Conservation (phyloP, 2,888 invertebrate genomes). For the Sphecodes monilicornis region DNA sequence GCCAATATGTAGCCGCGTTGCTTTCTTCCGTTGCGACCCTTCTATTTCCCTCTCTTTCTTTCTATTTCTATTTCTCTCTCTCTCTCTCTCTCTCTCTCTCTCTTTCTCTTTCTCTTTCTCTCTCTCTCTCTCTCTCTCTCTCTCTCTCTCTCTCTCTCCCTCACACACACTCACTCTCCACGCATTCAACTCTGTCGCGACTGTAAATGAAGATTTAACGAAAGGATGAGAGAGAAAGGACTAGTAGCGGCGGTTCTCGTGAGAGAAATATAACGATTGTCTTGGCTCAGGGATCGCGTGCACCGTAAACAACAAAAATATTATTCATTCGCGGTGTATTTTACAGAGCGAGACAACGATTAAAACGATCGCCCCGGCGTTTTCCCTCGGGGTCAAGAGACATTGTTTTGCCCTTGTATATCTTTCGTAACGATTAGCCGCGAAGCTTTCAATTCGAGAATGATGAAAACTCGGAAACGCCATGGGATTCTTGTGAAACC, state of each 20-base stretch:
- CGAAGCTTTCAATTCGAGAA: background rate
- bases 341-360: background rate
- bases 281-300: background rate
- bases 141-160: background rate
- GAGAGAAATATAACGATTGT: conserved; percentile 7
- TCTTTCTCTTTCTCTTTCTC: background rate
- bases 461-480: background rate
- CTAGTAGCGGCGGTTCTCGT: background rate
- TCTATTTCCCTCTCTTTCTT: background rate
- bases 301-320: conserved; percentile 1
- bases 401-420: background rate
- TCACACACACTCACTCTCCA: background rate
- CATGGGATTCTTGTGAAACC: background rate
- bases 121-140: background rate
- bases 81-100: background rate
- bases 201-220: conserved; percentile 51
- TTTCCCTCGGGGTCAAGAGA: background rate
- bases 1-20: conserved; percentile 48
- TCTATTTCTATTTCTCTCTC: background rate
- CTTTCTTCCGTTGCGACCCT: conserved; percentile 15
- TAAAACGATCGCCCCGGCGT: background rate
- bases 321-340: background rate
- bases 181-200: background rate
- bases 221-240: conserved; percentile 22
- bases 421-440: background rate